Evolutionary conservation across 1,140 invertebrate species (phyloP).

Genomic region (Leguminivora glycinivorella): DNA sequence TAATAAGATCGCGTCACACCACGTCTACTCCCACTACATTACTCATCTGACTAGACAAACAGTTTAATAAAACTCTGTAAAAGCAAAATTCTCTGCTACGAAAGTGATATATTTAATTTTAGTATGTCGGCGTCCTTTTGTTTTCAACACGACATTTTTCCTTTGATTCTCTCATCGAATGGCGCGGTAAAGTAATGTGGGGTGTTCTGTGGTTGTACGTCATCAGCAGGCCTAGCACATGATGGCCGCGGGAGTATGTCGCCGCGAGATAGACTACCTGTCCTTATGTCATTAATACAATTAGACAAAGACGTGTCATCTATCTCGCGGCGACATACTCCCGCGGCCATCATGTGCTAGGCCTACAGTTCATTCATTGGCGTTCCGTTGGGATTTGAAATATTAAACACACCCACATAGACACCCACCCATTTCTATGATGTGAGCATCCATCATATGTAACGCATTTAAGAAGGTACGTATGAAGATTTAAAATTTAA

Average conservation of each 20-base stretch:
- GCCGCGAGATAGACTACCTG: no score
- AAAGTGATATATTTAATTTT: slow-evolving; percentile 4
- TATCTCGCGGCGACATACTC: no score
- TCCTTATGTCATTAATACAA: no score
- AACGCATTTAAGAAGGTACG: no score
- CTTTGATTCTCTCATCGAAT: background rate
- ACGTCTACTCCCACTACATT: slow-evolving; percentile 1
- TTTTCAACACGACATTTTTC: background rate
- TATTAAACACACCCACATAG: slow-evolving; percentile 1
- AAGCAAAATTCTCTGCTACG: background rate
- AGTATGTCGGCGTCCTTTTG: background rate
- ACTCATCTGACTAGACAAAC: background rate
- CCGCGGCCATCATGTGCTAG: no score
- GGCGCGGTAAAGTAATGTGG: background rate
- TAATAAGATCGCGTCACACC: background rate
- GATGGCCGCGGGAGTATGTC: no score
- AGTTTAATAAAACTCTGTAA: slow-evolving; percentile 3
- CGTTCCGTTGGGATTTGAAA: background rate
- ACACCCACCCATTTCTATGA: slow-evolving; percentile 8
- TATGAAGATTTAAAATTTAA: no score
- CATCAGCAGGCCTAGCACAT: no score
- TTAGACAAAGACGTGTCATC: no score
- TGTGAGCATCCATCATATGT: no score
- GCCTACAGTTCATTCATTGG: background rate
- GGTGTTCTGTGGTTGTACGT: no score